phyloP scores from a whole-genome alignment of 2,113 vertebrate species.

The Notothenia coriiceps region DNA sequence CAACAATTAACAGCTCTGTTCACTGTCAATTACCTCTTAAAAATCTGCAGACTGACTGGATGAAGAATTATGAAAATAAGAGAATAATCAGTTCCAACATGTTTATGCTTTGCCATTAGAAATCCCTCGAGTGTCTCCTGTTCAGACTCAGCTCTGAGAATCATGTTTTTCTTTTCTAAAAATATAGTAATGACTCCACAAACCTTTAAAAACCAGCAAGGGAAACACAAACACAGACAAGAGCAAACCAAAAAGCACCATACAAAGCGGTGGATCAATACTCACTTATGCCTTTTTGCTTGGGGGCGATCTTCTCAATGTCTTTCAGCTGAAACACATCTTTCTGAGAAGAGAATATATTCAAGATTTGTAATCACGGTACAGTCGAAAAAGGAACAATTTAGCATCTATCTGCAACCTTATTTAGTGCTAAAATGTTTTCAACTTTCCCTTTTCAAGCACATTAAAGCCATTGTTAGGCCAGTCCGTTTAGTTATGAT shows the following conservation, averaged over 20 bases:
- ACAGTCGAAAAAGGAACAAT: background rate
- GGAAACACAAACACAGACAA: background rate
- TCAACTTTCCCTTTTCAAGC: background rate
- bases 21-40: background rate
- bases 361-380: background rate
- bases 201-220: background rate
- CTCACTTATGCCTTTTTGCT: slow-evolving; percentile 98
- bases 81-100: background rate
- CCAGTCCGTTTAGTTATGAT: no score
- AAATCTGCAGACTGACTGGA: background rate
- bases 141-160: slow-evolving; percentile 1
- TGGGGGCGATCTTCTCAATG: slow-evolving; percentile 97
- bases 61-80: background rate
- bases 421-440: background rate
- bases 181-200: background rate
- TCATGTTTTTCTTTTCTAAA: slow-evolving; percentile 2
- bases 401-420: background rate
- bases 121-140: background rate
- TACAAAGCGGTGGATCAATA: slow-evolving; percentile 51
- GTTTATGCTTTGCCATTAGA: background rate
- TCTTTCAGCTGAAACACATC: slow-evolving; percentile 99
- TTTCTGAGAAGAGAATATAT: slow-evolving; percentile 84
- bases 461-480: background rate
- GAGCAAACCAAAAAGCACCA: background rate
- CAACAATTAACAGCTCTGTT: background rate